phyloP scores from a whole-genome alignment of 2,797 vertebrate species.

The Thunnus albacares region DNA sequence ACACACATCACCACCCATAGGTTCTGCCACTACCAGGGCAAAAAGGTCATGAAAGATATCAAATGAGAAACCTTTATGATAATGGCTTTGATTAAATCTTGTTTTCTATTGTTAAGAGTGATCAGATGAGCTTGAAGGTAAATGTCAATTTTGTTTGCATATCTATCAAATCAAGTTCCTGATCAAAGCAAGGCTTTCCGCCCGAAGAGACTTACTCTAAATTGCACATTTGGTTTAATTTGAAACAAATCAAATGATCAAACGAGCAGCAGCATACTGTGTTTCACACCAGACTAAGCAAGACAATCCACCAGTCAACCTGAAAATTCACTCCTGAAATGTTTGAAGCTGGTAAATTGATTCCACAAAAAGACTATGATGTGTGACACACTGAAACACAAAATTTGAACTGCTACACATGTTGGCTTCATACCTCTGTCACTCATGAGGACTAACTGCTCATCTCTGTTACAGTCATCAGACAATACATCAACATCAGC shows the following conservation, averaged over 20 bases:
- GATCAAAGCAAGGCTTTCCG: constrained; percentile 32
- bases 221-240: constrained; percentile 35
- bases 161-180: background rate
- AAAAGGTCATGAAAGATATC: background rate
- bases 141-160: constrained; percentile 14
- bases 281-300: constrained; percentile 29
- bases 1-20: background rate
- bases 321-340: constrained; percentile 31
- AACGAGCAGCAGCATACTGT: constrained; percentile 26
- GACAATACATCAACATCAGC: background rate
- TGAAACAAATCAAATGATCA: constrained; percentile 22
- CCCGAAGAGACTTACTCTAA: background rate
- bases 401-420: background rate
- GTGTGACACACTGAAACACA: background rate
- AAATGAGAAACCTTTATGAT: background rate
- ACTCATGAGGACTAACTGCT: background rate
- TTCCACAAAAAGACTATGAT: background rate
- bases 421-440: background rate
- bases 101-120: background rate
- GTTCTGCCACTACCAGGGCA: background rate
- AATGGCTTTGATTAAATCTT: constrained; percentile 1
- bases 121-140: constrained; percentile 38
- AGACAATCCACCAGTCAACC: constrained; percentile 23
- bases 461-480: background rate
- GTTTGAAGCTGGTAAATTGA: background rate